These are phyloP conservation scores for Cryptocheilus praepositus DNA, from an alignment of 2,888 invertebrate genomes.

Conservation along the genomic window DNA sequence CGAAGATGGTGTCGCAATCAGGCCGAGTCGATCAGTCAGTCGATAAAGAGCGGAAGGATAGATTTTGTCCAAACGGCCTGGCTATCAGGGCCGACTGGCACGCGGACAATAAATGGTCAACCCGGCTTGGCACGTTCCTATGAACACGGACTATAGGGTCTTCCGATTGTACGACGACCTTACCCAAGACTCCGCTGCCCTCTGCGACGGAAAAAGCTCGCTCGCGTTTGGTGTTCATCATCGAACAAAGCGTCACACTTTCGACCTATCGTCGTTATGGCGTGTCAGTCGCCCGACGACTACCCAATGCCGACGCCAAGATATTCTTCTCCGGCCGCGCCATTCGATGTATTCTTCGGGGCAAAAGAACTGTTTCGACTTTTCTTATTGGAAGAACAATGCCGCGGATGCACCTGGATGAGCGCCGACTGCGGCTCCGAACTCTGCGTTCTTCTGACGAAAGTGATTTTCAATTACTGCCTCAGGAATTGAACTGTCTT, in stretches of 20 bases:
- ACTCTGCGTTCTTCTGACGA: too few relatives aligned
- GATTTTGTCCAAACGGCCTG: conserved; percentile 40
- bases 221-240: conserved; percentile 11
- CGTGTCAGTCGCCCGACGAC: too few relatives aligned
- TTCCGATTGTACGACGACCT: conserved; percentile 46
- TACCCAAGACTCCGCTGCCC: conserved; percentile 22
- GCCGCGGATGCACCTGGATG: too few relatives aligned
- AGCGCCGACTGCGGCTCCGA: too few relatives aligned
- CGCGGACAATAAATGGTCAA: conserved; percentile 46
- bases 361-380: too few relatives aligned
- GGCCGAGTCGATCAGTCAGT: conserved; percentile 47
- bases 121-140: conserved; percentile 39
- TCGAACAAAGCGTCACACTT: conserved; percentile 6
- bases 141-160: conserved; percentile 49
- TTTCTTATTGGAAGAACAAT: too few relatives aligned
- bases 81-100: conserved; percentile 20
- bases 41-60: conserved; percentile 37
- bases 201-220: conserved; percentile 4
- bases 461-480: too few relatives aligned
- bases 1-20: conserved; percentile 59
- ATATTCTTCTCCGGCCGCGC: too few relatives aligned
- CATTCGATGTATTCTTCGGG: too few relatives aligned
- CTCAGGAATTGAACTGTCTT: too few relatives aligned
- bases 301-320: too few relatives aligned
- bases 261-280: too few relatives aligned